These are phyloP conservation scores for Stenurella melanura DNA, from an alignment of 2,888 invertebrate genomes.

Conservation along the genomic window DNA sequence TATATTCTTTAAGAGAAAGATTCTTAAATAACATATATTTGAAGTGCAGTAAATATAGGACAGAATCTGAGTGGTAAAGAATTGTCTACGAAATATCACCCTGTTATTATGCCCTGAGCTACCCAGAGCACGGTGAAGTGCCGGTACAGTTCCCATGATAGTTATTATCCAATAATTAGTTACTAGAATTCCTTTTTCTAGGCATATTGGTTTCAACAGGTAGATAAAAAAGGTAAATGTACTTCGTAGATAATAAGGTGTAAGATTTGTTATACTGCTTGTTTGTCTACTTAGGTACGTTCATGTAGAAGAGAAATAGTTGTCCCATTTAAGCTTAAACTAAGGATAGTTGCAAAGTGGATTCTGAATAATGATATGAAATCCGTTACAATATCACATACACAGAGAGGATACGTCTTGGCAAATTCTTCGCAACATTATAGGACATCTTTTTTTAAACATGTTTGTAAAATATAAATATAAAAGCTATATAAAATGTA, in stretches of 20 bases:
- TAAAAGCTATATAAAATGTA: too few relatives aligned
- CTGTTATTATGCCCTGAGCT: conserved; percentile 14
- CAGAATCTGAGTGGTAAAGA: conserved; percentile 2
- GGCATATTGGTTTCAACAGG: conserved; percentile 25
- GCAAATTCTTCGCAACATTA: too few relatives aligned
- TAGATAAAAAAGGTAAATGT: conserved; percentile 33
- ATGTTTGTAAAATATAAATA: too few relatives aligned
- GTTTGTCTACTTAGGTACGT: neutral
- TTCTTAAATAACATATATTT: conserved; percentile 22
- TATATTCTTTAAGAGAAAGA: conserved; percentile 15
- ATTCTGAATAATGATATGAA: too few relatives aligned
- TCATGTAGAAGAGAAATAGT: too few relatives aligned
- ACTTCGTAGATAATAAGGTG: conserved; percentile 24
- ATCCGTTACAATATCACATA: too few relatives aligned
- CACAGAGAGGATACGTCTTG: too few relatives aligned
- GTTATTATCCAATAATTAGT: conserved; percentile 26
- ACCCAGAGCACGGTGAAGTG: neutral
- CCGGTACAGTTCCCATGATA: neutral
- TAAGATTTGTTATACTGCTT: neutral
- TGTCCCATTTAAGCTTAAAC: too few relatives aligned
- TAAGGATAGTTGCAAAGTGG: too few relatives aligned
- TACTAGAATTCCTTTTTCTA: neutral
- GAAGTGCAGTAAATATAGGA: neutral
- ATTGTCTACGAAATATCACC: conserved; percentile 1
- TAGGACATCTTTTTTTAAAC: too few relatives aligned